Conservation (phyloP, 2,113 vertebrate genomes). For the Phaethon lepturus region DNA sequence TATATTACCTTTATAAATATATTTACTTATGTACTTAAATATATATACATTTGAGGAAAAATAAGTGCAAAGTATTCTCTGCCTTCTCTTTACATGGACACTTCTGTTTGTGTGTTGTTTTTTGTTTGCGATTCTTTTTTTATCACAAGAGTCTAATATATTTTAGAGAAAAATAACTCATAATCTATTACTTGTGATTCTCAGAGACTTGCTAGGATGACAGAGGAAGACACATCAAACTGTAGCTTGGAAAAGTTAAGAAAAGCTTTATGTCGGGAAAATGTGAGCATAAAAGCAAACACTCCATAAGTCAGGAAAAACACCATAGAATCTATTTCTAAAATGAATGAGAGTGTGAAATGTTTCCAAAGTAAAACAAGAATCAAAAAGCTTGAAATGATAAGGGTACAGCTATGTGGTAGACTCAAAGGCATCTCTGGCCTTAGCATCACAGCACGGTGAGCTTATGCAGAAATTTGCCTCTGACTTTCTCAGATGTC, state of each 20-base stretch:
- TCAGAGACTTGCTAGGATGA: background rate
- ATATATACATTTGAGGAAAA: background rate
- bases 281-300: background rate
- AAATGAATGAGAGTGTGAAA: background rate
- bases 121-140: background rate
- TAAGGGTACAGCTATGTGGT: background rate
- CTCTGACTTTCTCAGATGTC: slow-evolving; percentile 36
- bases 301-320: background rate
- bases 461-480: slow-evolving; percentile 41
- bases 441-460: background rate
- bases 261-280: background rate
- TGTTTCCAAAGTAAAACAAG: background rate
- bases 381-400: background rate
- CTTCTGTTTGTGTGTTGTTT: accelerated
- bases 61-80: background rate
- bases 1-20: background rate
- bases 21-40: background rate
- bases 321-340: background rate
- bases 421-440: background rate
- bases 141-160: background rate
- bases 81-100: background rate
- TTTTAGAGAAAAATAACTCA: background rate
- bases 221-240: background rate
- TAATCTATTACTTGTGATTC: background rate
- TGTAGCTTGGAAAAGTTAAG: background rate